Base-by-base conservation (phyloP, 1,140 invertebrate species). In the Tetragnatha versicolor region DNA sequence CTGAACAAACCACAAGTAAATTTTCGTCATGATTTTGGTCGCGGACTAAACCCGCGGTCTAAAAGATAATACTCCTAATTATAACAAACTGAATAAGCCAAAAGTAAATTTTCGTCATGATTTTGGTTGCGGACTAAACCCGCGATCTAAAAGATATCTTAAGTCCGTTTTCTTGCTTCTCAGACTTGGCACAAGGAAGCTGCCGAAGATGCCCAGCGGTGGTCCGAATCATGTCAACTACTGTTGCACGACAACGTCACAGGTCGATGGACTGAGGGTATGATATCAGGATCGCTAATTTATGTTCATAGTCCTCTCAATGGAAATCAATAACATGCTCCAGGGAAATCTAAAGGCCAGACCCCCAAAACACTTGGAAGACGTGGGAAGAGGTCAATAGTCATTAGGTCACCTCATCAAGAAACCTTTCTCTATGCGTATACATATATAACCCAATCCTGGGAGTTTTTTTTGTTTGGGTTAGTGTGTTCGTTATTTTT, bases 141-240 rank as follows among this genome's bases (percentile, higher is more conserved):
- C n/a, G n/a, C n/a, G n/a, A n/a, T n/a, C 25, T 29, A 9, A n/a
- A 63, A 35, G 2, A 20, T 17, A 63, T 12, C 14, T 22, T 20
- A 39, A 25, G 2, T 35, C 14, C 22, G 33, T 20, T 7, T 63
- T 10, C 14, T 51, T 58, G 4, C 39, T 31, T 29, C 85, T 33
- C 85, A 94, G 92, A 90, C 88, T 66, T 93, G 92, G 92, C 89
- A 93, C 81, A 85, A 85, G 3, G 89, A 87, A 1, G 91, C 92
- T 14, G 91, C 92, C 0, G 88, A 86, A 81, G 88, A 90, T 14
- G 92, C 93, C 0, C 92, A 93, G 84, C 87, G 86, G 47, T 94
- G 93, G 90, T 91, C 93, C 0, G 89, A 92, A 69, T 83, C 88
- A 73, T 94, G 93, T 81, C 85, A 89, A 76, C 89, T 91, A 79